Conservation (phyloP, 2,888 invertebrate genomes). For the Desoria tigrina region DNA sequence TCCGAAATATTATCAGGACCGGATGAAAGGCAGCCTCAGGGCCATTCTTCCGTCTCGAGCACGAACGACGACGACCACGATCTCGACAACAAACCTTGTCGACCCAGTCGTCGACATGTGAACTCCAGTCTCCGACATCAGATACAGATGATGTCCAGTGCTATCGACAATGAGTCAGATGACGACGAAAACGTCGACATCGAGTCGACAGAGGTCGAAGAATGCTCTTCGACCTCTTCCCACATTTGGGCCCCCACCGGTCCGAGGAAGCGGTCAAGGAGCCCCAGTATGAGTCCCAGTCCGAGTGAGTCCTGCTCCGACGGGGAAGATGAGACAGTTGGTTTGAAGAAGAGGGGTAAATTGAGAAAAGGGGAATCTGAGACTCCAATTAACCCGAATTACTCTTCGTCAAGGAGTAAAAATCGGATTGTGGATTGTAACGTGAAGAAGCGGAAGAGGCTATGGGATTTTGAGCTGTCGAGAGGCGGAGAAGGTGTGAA, state of each 20-base stretch:
- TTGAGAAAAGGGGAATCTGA: too few species aligned
- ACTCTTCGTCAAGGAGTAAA: slow-evolving; percentile 2
- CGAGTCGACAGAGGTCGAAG: slow-evolving; percentile 75
- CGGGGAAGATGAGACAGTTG: slow-evolving; percentile 1
- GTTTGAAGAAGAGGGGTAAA: too few species aligned
- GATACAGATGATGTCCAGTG: slow-evolving; percentile 30
- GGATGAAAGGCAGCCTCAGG: too few species aligned
- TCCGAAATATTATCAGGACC: not conserved
- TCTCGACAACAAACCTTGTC: too few species aligned
- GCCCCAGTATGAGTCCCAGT: not conserved
- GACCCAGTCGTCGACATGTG: slow-evolving; percentile 12
- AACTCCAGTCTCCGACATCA: slow-evolving; percentile 21
- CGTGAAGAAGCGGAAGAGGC: slow-evolving; percentile 3
- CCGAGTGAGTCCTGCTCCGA: slow-evolving; percentile 1
- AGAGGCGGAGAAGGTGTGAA: slow-evolving; percentile 1
- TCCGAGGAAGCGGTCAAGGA: not conserved
- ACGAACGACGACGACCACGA: slow-evolving; percentile 5
- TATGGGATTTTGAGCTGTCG: slow-evolving; percentile 15
- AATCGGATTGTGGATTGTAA: not conserved
- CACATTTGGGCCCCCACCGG: slow-evolving; percentile 35
- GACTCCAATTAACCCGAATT: too few species aligned
- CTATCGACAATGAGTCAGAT: slow-evolving; percentile 57
- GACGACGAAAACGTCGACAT: slow-evolving; percentile 83
- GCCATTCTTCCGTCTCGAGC: slow-evolving; percentile 1
- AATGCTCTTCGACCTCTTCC: slow-evolving; percentile 37